These are phyloP conservation scores for Amniataba percoides DNA, from an alignment of 2,797 vertebrate species.

Conservation along the genomic window DNA sequence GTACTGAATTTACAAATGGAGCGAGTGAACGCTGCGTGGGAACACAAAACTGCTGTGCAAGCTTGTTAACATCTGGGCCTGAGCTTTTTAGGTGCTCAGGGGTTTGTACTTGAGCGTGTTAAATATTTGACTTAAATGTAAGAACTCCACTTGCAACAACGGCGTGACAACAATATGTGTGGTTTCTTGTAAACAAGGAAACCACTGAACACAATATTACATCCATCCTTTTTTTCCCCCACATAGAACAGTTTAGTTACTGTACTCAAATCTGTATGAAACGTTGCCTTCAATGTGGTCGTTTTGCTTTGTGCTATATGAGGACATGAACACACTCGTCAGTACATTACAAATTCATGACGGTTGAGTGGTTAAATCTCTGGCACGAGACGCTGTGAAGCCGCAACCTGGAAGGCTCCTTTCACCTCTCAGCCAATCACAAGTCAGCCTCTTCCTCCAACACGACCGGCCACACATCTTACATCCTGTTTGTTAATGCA, in stretches of 20 bases:
- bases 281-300: conserved; percentile 16
- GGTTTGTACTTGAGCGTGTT: conserved; percentile 29
- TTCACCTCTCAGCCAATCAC: conserved; percentile 20
- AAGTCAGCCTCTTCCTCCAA: background rate
- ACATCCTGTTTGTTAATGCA: background rate
- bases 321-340: conserved; percentile 18
- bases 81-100: conserved; percentile 14
- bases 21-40: conserved; percentile 5
- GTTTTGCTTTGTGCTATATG: background rate
- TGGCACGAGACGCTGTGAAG: background rate
- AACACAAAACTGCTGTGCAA: conserved; percentile 35
- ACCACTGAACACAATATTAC: conserved; percentile 8
- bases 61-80: conserved; percentile 35
- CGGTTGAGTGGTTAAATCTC: conserved; percentile 32
- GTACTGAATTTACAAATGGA: conserved; percentile 34
- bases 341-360: conserved; percentile 41
- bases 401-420: conserved; percentile 37
- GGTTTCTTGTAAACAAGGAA: conserved; percentile 16
- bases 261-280: background rate
- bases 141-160: conserved; percentile 27
- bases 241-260: background rate
- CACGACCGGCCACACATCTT: background rate
- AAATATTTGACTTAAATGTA: conserved; percentile 25
- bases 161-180: background rate
- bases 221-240: background rate